Base-by-base conservation (phyloP, 2,113 vertebrate genomes). In the Promerops cafer region DNA sequence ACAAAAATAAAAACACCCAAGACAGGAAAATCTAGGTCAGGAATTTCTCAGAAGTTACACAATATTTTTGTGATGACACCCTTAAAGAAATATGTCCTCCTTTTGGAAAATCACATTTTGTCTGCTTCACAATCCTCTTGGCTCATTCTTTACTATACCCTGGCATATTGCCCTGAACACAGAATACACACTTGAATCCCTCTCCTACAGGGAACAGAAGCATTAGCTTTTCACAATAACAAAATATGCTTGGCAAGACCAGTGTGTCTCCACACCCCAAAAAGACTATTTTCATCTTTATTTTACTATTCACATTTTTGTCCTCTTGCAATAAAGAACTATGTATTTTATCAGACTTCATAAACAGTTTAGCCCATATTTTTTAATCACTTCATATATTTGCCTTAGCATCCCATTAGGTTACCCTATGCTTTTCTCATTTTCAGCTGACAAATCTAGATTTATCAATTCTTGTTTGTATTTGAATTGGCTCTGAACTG, bases 21-120 rank as follows among this genome's bases (percentile, higher is more conserved):
- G 63, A 64, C 30, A 93, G 52, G 50, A 95, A 93, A 95, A 97
- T 93, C 90, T 90, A 86, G 91, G 87, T 92, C 87, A 94, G 47
- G 86, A 94, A 90, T 93, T 96, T 93, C 91, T 96, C 74, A 83
- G 87, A 95, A 79, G 42, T 95, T 92, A 66, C 42, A 80, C 59
- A 87, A 92, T 74, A 63, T 49, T 82, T 70, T 84, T 93, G 40
- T 53, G 52, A 92, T 92, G 72, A 92, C 53, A 93, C 77, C 74
- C 92, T 93, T 52, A 77, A 90, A 96, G 61, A 96, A 95, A 27
- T 65, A 94, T 70, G 40, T 66, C n/a, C 57, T 95, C 24, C 23
- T 89, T 87, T 42, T 82, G 56, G 89, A 75, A 60, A 83, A 91
- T 47, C 81, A 90, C 49, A 74, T 59, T 89, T 79, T 95, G 85